Percentiles rank a stretch among this genome's conserved stretches.
Evolutionary conservation across 2,113 vertebrate species (phyloP).

Genomic region (Uria lomvia): DNA sequence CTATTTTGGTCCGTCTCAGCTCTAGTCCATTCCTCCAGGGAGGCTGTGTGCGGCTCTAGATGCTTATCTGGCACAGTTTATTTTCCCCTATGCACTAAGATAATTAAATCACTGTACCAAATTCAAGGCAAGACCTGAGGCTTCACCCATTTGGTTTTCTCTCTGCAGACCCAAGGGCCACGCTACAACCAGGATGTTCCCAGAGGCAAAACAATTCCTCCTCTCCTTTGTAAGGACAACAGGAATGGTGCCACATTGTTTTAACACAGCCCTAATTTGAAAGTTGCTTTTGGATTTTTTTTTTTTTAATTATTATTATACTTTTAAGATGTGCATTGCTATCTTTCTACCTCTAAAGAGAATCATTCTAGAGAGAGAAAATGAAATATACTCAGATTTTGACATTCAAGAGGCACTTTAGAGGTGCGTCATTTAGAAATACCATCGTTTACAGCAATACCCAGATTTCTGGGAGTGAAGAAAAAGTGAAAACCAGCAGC

Average conservation of each 20-base stretch:
- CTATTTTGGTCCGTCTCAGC: not conserved
- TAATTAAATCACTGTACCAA: not conserved
- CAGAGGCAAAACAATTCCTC: not conserved
- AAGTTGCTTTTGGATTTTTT: not conserved
- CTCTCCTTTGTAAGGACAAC: not conserved
- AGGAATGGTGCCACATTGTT: not conserved
- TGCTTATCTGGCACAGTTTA: not conserved
- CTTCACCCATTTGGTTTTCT: not conserved
- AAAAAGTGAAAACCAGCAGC: not conserved
- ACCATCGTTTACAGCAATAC: rapidly evolving
- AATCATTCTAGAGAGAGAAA: not conserved
- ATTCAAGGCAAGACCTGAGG: not conserved
- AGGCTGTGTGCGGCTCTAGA: not conserved
- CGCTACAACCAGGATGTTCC: rapidly evolving
- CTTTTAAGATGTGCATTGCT: rapidly evolving
- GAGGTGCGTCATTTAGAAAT: not conserved
- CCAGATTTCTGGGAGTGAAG: not conserved
- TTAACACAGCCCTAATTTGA: not conserved
- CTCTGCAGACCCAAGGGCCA: not conserved
- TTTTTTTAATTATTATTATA: not conserved
- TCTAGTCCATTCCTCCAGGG: not conserved
- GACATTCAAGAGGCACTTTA: not conserved
- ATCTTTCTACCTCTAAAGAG: not conserved
- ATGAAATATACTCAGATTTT: not conserved
- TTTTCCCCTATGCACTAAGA: not conserved